Evolutionary conservation across 2,797 vertebrate genomes (phyloP).

Genomic region (Chloroceryle amazona): DNA sequence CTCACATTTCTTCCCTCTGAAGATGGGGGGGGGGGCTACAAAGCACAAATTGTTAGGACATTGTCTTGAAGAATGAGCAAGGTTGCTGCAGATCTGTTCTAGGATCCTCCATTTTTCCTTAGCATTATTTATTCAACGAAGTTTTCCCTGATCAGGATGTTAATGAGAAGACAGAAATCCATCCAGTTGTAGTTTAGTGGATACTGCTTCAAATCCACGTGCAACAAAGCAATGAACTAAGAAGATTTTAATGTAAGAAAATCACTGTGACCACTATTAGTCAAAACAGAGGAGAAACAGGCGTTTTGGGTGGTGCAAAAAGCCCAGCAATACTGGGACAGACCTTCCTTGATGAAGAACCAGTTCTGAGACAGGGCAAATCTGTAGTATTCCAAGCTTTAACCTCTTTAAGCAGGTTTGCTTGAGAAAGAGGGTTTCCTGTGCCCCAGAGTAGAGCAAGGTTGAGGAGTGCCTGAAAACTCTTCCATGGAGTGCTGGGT

Average conservation of each 20-base stretch:
- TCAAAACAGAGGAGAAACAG: neutral
- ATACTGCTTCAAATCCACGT: neutral
- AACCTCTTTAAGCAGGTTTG: neutral
- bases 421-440: neutral
- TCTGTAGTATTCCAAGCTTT: neutral
- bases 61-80: neutral
- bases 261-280: neutral
- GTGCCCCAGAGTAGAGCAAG: neutral
- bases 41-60: neutral
- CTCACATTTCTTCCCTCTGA: neutral
- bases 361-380: neutral
- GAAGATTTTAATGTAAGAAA: neutral
- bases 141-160: neutral
- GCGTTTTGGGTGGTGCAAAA: neutral
- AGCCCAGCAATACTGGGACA: neutral
- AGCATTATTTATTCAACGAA: neutral
- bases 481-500: neutral
- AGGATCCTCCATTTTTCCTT: neutral
- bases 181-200: neutral
- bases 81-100: neutral
- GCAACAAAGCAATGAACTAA: neutral
- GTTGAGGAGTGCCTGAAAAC: neutral
- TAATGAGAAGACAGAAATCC: neutral
- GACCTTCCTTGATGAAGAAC: neutral
- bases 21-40: accelerated